phyloP scores from a whole-genome alignment of 2,888 invertebrate species.

The Idaea aversata region DNA sequence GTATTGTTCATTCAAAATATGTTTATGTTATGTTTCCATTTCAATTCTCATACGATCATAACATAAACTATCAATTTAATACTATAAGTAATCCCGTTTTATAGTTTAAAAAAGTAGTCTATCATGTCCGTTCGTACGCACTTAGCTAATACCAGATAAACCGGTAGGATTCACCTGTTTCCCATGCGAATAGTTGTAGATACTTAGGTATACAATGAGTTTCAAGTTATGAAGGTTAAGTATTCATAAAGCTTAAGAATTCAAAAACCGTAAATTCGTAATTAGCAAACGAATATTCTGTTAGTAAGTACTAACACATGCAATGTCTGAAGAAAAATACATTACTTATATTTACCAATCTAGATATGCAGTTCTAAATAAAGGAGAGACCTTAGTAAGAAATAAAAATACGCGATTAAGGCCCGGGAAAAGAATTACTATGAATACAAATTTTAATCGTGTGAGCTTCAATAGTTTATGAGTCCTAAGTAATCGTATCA shows the following conservation, averaged over 20 bases:
- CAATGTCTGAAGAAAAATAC: too few species aligned
- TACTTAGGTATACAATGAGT: slow-evolving; percentile 14
- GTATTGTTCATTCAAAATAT: neutral
- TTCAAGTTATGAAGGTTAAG: slow-evolving; percentile 23
- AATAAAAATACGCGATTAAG: too few species aligned
- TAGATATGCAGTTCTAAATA: too few species aligned
- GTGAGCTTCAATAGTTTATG: too few species aligned
- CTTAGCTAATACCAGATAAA: slow-evolving; percentile 23
- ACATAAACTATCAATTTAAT: neutral
- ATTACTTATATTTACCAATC: too few species aligned
- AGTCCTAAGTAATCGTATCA: neutral
- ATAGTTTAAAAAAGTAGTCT: slow-evolving; percentile 9
- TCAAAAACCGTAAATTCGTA: slow-evolving; percentile 17
- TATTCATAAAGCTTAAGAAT: slow-evolving; percentile 21
- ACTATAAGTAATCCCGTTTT: slow-evolving; percentile 10
- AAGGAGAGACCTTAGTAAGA: neutral
- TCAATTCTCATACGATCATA: neutral
- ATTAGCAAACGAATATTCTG: slow-evolving; percentile 13
- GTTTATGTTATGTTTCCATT: neutral
- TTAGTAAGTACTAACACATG: neutral
- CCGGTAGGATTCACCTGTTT: slow-evolving; percentile 50
- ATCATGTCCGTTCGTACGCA: slow-evolving; percentile 8
- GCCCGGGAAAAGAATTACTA: too few species aligned
- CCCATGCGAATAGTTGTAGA: slow-evolving; percentile 30
- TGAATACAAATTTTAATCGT: too few species aligned